A percentile compares a stretch with the other conserved stretches of the same genome.
Evolutionary conservation across 2,888 invertebrate species (phyloP).

Genomic region (Entomobrya multifasciata): DNA sequence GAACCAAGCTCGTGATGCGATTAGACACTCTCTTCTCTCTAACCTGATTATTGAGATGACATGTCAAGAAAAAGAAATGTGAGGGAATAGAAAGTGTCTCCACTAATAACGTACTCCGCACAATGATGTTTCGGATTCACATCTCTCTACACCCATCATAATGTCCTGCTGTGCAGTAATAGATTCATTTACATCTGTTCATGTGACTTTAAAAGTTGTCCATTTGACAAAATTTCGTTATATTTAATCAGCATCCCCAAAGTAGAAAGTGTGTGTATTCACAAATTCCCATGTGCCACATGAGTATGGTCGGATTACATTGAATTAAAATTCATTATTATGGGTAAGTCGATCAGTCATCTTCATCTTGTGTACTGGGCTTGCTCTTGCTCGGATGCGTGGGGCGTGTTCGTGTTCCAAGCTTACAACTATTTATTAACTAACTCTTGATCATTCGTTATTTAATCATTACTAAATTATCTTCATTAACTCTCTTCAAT

Average conservation of each 20-base stretch:
- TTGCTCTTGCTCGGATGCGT: too few relatives aligned
- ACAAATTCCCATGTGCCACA: too few relatives aligned
- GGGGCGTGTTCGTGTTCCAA: too few relatives aligned
- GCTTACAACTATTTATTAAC: background rate
- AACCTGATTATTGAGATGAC: constrained; percentile 67
- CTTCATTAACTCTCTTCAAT: background rate
- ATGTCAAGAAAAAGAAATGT: constrained; percentile 46
- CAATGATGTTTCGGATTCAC: background rate
- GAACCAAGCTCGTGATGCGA: constrained; percentile 62
- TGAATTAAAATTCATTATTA: too few relatives aligned
- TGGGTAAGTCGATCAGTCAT: too few relatives aligned
- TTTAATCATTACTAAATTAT: background rate
- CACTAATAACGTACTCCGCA: background rate
- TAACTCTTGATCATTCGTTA: background rate
- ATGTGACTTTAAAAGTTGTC: constrained; percentile 29
- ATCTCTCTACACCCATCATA: constrained; percentile 7
- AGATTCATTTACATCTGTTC: constrained; percentile 47
- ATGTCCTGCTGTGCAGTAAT: constrained; percentile 3
- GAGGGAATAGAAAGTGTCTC: constrained; percentile 11
- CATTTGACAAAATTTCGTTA: background rate
- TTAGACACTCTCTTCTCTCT: constrained; percentile 68
- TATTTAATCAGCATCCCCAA: background rate
- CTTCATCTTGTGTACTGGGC: too few relatives aligned
- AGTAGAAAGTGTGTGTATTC: too few relatives aligned
- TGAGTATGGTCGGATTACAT: too few relatives aligned